Evolutionary conservation across 2,888 invertebrate species (phyloP), one percentile per base, ranked within the genome.

Genomic region (Xestoiulus laeticollis): DNA sequence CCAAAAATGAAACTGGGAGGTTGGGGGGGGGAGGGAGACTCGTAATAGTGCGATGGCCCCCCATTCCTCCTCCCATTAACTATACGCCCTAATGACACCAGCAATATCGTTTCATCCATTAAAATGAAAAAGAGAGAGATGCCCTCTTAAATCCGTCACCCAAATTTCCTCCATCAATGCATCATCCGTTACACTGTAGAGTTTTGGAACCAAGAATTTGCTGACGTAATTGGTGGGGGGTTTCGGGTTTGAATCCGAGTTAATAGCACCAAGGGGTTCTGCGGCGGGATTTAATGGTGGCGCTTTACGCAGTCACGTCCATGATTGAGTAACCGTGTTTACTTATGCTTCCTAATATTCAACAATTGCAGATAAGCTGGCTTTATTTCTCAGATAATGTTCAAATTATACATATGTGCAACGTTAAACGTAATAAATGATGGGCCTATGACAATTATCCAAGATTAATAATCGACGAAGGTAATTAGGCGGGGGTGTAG

Each of bases 301-400:
- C 59, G 59, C 59, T 59, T 59, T 59, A 59, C 19, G 83, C 38
- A 83, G 83, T 30, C 32, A 83, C 38, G 83, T 83, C 83, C 32
- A 83, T 33, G 83, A 38, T 83, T 83, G 38, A 83, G 32, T 83
- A 32, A 83, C 83, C 38, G 32, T 38, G 32, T 38, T 83, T 83
- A 83, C 38, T 33, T 83, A 30, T n/a, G 32, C 83, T 83, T 83
- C 83, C 83, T 32, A 26, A 38, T 83, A 38, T 83, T 83, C 32
- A 83, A 83, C 38, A 33, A 83, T 83, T 83, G 83, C 83, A 83
- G 83, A 83, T 83, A 83, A 83, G 83, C 83, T 33, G 83, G 83
- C 32, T 83, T 83, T 83, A 83, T 83, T 83, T 83, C 32, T 16
- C n/a, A 83, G 83, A 83, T 83, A 83, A 83, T 38, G 83, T 83